A percentile compares a stretch with the other conserved stretches of the same genome.
Evolutionary conservation across 2,797 vertebrate genomes (phyloP).

Genomic region (Eulemur coronatus): DNA sequence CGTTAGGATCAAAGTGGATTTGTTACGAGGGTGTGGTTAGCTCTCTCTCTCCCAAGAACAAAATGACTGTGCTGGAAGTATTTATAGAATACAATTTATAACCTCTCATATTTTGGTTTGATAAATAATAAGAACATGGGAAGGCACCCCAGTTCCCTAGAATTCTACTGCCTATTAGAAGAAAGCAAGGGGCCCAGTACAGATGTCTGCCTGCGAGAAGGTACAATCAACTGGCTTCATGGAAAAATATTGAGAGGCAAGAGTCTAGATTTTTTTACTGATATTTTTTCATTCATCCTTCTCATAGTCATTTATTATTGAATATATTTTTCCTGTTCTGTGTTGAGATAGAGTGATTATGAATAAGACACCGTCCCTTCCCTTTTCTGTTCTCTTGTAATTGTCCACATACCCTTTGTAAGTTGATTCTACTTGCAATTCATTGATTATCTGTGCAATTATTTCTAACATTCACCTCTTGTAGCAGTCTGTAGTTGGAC

Average conservation of each 20-base stretch:
- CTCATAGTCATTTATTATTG: neutral
- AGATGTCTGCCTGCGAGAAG: neutral
- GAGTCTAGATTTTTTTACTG: neutral
- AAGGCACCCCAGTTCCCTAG: neutral
- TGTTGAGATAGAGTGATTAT: neutral
- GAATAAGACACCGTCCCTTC: neutral
- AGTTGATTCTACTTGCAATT: neutral
- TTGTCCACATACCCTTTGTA: neutral
- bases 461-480: neutral
- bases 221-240: neutral
- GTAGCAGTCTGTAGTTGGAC: neutral
- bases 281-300: neutral
- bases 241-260: neutral
- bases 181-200: neutral
- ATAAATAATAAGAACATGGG: neutral
- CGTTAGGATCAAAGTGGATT: constrained; percentile 67
- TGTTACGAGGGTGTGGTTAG: constrained; percentile 39
- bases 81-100: constrained; percentile 39
- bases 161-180: neutral
- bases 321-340: neutral
- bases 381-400: neutral
- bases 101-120: neutral
- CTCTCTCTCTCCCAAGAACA: constrained; percentile 15
- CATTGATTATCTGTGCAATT: neutral
- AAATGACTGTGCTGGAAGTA: constrained; percentile 34